These are phyloP conservation scores for Myopa testacea DNA, from an alignment of 2,888 invertebrate species.

Conservation along the genomic window DNA sequence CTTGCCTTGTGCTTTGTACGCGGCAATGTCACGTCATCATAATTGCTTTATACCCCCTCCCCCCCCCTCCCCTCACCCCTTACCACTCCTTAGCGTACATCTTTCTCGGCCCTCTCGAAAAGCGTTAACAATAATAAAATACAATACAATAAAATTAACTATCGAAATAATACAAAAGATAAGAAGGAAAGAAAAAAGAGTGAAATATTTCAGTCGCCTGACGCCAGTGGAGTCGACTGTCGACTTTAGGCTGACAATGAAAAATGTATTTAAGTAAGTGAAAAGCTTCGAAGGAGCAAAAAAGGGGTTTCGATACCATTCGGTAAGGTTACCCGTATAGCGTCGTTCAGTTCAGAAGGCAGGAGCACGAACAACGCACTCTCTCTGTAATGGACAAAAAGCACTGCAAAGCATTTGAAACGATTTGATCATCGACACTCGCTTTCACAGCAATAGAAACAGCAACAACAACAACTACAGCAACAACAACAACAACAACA, in stretches of 20 bases:
- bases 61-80: neutral
- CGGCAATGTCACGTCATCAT: slow-evolving; percentile 53
- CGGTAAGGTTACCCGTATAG: too few relatives aligned
- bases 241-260: slow-evolving; percentile 36
- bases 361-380: neutral
- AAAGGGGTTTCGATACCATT: neutral
- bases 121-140: neutral
- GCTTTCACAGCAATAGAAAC: neutral
- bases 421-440: slow-evolving; percentile 5
- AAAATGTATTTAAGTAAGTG: slow-evolving; percentile 33
- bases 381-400: neutral
- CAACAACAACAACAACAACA: slow-evolving; percentile 36
- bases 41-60: slow-evolving; percentile 51
- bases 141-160: too few relatives aligned
- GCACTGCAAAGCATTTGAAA: slow-evolving; percentile 7
- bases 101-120: neutral
- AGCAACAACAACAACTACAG: neutral
- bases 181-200: neutral
- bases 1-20: slow-evolving; percentile 17
- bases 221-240: neutral
- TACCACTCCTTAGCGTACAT: neutral
- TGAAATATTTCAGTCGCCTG: too few relatives aligned
- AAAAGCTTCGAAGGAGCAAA: neutral
- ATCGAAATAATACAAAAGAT: neutral
- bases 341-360: neutral